These are phyloP conservation scores for Tenodera sinensis DNA, from an alignment of 2,888 invertebrate genomes.

Conservation along the genomic window DNA sequence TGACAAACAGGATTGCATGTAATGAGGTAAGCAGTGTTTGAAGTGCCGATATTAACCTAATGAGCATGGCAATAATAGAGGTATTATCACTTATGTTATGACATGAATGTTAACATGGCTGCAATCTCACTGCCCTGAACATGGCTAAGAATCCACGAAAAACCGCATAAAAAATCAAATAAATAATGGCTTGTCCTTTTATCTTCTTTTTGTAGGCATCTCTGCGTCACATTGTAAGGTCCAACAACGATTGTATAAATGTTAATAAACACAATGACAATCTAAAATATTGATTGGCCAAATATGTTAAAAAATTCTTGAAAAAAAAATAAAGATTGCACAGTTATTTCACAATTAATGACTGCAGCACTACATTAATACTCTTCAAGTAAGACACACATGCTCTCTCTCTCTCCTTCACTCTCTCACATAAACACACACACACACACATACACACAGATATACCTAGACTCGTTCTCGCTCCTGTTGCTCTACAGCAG, in stretches of 20 bases:
- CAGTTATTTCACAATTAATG: not conserved
- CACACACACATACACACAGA: not conserved
- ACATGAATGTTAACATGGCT: not conserved
- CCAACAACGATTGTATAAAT: not conserved
- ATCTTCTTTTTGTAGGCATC: not conserved
- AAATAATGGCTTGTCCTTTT: not conserved
- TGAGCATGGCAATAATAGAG: not conserved
- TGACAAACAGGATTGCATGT: too few relatives aligned
- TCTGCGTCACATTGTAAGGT: not conserved
- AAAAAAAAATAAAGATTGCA: not conserved
- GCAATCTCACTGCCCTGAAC: not conserved
- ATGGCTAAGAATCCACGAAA: not conserved
- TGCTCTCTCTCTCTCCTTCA: not conserved
- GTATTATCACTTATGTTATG: not conserved
- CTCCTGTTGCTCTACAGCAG: not conserved
- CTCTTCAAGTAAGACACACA: not conserved
- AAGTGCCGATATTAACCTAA: too few relatives aligned
- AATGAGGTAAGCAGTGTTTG: too few relatives aligned
- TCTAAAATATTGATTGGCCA: not conserved
- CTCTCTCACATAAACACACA: not conserved
- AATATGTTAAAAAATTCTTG: not conserved
- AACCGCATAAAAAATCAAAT: not conserved
- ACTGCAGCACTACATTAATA: not conserved
- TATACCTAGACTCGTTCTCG: not conserved
- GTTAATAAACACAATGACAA: not conserved